phyloP scores from a whole-genome alignment of 2,113 vertebrate species.

The Chaenocephalus aceratus region DNA sequence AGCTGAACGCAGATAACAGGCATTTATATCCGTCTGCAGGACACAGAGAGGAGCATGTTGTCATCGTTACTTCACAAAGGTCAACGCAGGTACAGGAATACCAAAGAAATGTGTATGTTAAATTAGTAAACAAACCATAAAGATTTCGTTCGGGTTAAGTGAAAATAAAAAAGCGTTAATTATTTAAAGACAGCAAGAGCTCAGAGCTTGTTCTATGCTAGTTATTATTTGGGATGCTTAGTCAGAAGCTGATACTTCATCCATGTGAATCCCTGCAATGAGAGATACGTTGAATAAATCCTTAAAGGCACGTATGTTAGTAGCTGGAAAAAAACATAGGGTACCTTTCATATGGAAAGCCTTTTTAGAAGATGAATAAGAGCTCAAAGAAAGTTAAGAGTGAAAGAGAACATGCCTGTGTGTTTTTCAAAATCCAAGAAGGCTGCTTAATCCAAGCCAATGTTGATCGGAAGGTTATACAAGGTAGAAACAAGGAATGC shows the following conservation, averaged over 20 bases:
- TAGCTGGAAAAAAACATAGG: background rate
- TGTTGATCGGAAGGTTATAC: constrained; percentile 10
- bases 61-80: background rate
- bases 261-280: constrained; percentile 13
- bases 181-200: background rate
- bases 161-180: background rate
- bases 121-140: constrained; percentile 2
- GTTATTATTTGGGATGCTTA: constrained; percentile 5
- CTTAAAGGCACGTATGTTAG: constrained; percentile 18
- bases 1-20: constrained; percentile 96
- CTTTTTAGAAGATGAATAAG: background rate
- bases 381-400: background rate
- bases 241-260: background rate
- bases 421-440: background rate
- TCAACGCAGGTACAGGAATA: background rate
- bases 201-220: background rate
- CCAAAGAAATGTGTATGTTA: background rate
- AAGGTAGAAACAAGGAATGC: background rate
- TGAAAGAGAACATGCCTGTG: background rate
- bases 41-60: background rate
- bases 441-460: constrained; percentile 24
- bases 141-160: no score
- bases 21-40: constrained; percentile 93
- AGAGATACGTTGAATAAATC: constrained; percentile 47
- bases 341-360: background rate